A percentile compares a stretch with the other conserved stretches of the same genome.
These are phyloP conservation scores for Lamproptera curius DNA, from an alignment of 2,888 invertebrate genomes.

Conservation along the genomic window DNA sequence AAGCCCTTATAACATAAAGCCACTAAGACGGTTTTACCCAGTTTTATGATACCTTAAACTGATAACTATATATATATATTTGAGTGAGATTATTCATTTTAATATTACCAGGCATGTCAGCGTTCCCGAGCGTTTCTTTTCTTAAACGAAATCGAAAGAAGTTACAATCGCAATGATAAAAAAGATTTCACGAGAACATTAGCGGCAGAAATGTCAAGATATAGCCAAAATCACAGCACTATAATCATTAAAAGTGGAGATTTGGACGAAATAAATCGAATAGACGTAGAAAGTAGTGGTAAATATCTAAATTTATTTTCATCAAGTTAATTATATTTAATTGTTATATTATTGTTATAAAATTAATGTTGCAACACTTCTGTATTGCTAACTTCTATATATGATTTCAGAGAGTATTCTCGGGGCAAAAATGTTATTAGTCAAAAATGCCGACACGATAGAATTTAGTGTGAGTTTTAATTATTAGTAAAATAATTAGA, in stretches of 20 bases:
- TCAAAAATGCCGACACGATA: constrained; percentile 51
- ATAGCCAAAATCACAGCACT: constrained; percentile 90
- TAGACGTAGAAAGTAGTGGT: constrained; percentile 97
- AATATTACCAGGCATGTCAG: constrained; percentile 87
- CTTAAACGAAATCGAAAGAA: constrained; percentile 90
- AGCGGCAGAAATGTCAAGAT: constrained; percentile 92
- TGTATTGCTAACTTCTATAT: no score
- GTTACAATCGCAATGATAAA: constrained; percentile 89
- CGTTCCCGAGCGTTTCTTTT: constrained; percentile 93
- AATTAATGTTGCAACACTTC: no score
- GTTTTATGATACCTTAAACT: no score
- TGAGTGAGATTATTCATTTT: no score
- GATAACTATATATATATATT: no score
- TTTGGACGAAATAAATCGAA: constrained; percentile 93
- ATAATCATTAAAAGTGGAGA: constrained; percentile 91
- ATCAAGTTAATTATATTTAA: no score
- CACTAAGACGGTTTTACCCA: no score
- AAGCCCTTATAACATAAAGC: no score
- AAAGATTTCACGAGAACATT: constrained; percentile 88
- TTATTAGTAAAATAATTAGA: no score
- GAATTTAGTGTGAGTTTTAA: constrained; percentile 51
- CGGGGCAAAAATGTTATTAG: constrained; percentile 55
- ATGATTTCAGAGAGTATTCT: constrained; percentile 51
- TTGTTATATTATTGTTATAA: no score
- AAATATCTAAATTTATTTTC: no score